Conservation (phyloP, 1,140 invertebrate genomes). For the Caenorhabditis remanei region DNA sequence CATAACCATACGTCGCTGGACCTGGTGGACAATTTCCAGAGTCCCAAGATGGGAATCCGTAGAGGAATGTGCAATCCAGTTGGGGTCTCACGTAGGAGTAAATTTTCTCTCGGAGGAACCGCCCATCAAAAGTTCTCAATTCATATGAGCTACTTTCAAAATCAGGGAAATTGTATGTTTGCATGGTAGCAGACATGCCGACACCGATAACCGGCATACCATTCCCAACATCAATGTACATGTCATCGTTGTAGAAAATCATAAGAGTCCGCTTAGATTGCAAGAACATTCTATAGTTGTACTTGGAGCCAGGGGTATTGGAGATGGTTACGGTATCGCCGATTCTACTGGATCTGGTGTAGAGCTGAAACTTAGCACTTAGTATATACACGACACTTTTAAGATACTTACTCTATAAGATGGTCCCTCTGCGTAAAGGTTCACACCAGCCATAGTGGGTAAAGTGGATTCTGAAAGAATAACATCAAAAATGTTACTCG, state of each 20-base stretch:
- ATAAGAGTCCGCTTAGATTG: constrained; percentile 9
- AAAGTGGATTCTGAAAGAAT: background rate
- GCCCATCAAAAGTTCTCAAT: background rate
- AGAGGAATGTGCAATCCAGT: background rate
- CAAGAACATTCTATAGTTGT: constrained; percentile 30
- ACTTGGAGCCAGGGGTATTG: background rate
- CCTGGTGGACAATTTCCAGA: background rate
- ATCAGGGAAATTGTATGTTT: background rate
- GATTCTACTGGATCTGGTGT: background rate
- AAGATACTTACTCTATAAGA: background rate
- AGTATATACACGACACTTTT: background rate
- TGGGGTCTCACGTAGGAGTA: background rate
- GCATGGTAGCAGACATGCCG: background rate
- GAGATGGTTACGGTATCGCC: constrained; percentile 2
- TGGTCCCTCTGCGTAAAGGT: background rate
- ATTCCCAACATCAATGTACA: constrained; percentile 16
- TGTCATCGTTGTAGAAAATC: constrained; percentile 13
- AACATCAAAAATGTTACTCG: background rate
- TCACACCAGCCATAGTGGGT: background rate
- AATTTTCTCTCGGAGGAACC: background rate
- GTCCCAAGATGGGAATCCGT: background rate
- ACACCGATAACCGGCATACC: background rate
- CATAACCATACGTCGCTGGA: background rate
- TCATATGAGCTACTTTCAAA: background rate
- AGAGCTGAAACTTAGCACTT: background rate